Conservation (phyloP, 2,888 invertebrate species). For the Harpalus rubripes region DNA sequence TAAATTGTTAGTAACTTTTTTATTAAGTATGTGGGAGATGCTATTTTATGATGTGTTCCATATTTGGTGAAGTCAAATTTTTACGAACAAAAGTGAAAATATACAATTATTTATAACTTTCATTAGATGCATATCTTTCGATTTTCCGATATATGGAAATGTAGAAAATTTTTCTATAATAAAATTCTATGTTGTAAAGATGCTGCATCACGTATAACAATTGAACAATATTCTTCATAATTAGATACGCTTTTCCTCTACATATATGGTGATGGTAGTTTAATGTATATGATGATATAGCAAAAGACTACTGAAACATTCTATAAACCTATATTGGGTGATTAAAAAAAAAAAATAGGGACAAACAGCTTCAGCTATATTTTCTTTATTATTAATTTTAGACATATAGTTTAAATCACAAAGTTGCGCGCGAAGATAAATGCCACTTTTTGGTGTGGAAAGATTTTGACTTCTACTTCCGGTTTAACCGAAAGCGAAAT, state of each 20-base stretch:
- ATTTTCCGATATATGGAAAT: not conserved
- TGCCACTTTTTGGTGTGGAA: too few species aligned
- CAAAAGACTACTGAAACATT: too few species aligned
- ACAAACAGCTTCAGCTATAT: too few species aligned
- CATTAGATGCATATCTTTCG: not conserved
- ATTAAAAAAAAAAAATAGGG: too few species aligned
- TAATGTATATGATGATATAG: not conserved
- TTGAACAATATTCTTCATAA: not conserved
- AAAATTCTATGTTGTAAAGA: not conserved
- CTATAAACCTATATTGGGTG: too few species aligned
- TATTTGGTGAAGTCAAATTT: conserved; percentile 15
- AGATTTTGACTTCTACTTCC: too few species aligned
- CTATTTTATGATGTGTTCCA: conserved; percentile 29
- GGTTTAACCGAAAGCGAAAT: too few species aligned
- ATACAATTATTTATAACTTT: not conserved
- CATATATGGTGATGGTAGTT: not conserved
- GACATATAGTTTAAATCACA: too few species aligned
- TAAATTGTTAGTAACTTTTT: conserved; percentile 34
- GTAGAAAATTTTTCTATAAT: not conserved
- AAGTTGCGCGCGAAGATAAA: too few species aligned
- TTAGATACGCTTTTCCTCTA: not conserved
- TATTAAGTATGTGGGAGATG: conserved; percentile 27
- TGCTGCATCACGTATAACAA: not conserved
- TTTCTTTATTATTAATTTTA: too few species aligned
- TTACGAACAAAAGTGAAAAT: conserved; percentile 40